Base-by-base conservation (phyloP, 2,888 invertebrate genomes). In the Leptinotarsa tumamoca region DNA sequence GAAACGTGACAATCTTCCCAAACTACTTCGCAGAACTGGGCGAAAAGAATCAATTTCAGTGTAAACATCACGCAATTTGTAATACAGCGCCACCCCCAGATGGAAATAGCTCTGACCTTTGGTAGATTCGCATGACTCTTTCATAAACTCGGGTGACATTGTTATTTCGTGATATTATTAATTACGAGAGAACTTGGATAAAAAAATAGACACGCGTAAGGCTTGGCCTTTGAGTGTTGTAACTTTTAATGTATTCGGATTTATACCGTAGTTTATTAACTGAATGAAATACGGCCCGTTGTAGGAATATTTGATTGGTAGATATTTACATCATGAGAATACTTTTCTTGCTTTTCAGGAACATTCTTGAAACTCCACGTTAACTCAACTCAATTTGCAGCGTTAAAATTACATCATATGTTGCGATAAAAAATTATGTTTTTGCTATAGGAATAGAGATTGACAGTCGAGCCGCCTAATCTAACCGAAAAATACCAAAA, bases 181-280 rank as follows among this genome's bases (percentile, higher is more conserved):
- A 58, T 58, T 58, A 23, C 15, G 15, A 23, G 23, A 15, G 27
- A 23, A 58, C 13, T 58, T 58, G 4, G 14, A 58, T 58, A 7
- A 58, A 58, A 58, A 58, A 58, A 18, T 58, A 58, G 58, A 58
- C 58, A 58, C 58, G 58, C 58, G 58, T 58, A 21, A 21, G 58
- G 58, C 58, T 58, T 23, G 58, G 58, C 58, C 58, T 14, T 10
- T 43, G 4, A 23, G 14, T 58, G 58, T 21, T 58, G 58, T 58
- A 27, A 58, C 58, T 58, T 58, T 58, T 58, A 58, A 58, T 58
- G 18, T 18, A 58, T 58, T 58, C 56, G 23, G 56, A 58, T 58
- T 58, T 58, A 21, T 58, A 4, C 15, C 21, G 14, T 21, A 23
- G 21, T 18, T 4, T 23, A 58, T 14, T 14, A 13, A 14, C 13